phyloP scores from a whole-genome alignment of 30 jellyfish, hydroid and myxozoan species.

The Aurelia aurita complex sp. Pacific region DNA sequence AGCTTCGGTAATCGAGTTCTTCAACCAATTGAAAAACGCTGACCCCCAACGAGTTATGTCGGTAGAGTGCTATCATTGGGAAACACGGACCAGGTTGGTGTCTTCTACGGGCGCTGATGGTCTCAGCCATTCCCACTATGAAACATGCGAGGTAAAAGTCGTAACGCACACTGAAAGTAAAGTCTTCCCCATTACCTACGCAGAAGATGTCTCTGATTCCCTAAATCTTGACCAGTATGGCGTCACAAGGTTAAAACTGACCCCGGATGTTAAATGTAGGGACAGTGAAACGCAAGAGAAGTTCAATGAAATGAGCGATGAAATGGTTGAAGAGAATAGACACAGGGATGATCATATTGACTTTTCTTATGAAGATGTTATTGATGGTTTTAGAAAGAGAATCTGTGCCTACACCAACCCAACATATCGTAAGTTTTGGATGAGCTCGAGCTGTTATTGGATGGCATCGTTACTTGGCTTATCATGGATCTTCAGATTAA shows the following conservation, averaged over 20 bases:
- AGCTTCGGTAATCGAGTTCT: conserved; percentile 30
- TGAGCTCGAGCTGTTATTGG: conserved; percentile 46
- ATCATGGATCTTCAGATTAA: conserved; percentile 54
- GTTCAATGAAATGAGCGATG: conserved; percentile 14
- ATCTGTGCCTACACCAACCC: conserved; percentile 56
- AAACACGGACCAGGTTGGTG: conserved; percentile 44
- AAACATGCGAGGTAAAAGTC: conserved; percentile 52
- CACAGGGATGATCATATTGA: conserved; percentile 34
- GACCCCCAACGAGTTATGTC: conserved; percentile 17
- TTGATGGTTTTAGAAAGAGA: conserved; percentile 59
- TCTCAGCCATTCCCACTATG: conserved; percentile 25
- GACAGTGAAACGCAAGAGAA: conserved; percentile 49
- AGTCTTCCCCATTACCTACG: conserved; percentile 25
- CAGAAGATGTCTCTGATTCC: conserved; percentile 42
- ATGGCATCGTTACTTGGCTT: conserved; percentile 21
- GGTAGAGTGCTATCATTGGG: conserved; percentile 65
- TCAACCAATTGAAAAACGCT: conserved; percentile 1
- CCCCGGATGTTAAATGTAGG: conserved; percentile 41
- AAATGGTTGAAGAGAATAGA: conserved; percentile 34
- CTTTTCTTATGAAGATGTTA: conserved; percentile 13
- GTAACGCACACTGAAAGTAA: conserved; percentile 43
- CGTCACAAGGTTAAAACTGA: conserved; percentile 51
- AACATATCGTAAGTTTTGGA: conserved; percentile 37
- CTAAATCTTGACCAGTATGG: conserved; percentile 21
- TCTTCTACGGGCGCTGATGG: conserved; percentile 61